A percentile compares a stretch with the other conserved stretches of the same genome.
phyloP scores from a whole-genome alignment of 2,113 vertebrate species.

The Etheostoma cragini region DNA sequence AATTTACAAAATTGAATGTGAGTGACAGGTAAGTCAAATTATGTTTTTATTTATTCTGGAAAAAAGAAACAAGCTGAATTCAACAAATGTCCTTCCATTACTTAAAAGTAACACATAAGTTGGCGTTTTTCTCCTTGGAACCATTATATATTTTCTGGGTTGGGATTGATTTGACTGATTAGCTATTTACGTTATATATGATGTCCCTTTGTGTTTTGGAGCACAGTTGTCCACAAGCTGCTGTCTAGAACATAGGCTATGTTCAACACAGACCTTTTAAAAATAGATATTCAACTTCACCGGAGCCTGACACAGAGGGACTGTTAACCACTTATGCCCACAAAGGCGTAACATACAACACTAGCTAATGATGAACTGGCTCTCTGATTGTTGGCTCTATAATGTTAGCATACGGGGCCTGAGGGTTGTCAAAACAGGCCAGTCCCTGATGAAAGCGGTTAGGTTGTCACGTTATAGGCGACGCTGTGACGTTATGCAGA shows the following conservation, averaged over 20 bases:
- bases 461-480: neutral
- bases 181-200: too few relatives aligned
- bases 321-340: neutral
- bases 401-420: conserved; percentile 24
- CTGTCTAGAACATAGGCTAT: neutral
- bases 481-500: neutral
- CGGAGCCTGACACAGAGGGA: neutral
- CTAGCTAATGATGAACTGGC: neutral
- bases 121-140: neutral
- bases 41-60: neutral
- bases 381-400: neutral
- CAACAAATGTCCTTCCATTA: neutral
- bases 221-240: neutral
- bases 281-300: neutral
- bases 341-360: neutral
- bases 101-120: neutral
- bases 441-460: neutral
- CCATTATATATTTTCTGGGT: neutral
- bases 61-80: neutral
- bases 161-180: neutral
- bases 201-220: neutral
- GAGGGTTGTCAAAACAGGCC: neutral
- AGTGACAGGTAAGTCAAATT: neutral
- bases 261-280: neutral
- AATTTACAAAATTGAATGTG: neutral